Conservation (phyloP, 2,113 vertebrate genomes). For the Stigmatopora argus region DNA sequence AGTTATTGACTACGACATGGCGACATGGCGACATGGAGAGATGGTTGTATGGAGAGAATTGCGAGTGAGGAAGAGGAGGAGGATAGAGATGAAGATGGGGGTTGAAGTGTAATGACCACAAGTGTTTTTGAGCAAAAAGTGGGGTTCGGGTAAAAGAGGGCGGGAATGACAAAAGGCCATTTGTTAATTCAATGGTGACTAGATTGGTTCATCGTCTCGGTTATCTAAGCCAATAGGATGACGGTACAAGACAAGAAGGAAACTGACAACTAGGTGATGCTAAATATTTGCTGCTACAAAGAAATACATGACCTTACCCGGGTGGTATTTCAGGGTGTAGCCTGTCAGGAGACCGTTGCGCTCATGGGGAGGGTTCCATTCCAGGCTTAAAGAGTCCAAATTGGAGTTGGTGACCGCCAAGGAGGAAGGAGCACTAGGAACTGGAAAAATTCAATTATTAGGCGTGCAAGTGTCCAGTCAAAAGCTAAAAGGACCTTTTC, state of each 20-base stretch:
- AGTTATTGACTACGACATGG: slow-evolving; percentile 83
- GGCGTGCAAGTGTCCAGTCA: too few species aligned
- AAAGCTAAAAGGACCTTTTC: slow-evolving; percentile 1
- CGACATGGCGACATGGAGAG: slow-evolving; percentile 29
- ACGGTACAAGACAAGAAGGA: slow-evolving; percentile 25
- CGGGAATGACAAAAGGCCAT: slow-evolving; percentile 51
- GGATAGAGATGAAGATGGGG: slow-evolving; percentile 29
- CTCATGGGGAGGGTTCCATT: slow-evolving; percentile 84
- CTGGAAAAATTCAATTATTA: slow-evolving; percentile 58
- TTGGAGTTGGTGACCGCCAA: slow-evolving; percentile 78
- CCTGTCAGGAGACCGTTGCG: slow-evolving; percentile 85
- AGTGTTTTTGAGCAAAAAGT: background rate
- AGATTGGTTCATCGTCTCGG: slow-evolving; percentile 27
- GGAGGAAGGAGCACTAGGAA: slow-evolving; percentile 81
- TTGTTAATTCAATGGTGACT: slow-evolving; percentile 38
- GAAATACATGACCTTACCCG: slow-evolving; percentile 76
- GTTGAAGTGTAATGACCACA: slow-evolving; percentile 1
- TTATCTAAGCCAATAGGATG: slow-evolving; percentile 9
- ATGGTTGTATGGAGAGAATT: slow-evolving; percentile 30
- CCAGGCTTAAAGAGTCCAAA: slow-evolving; percentile 83
- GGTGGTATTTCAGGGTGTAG: slow-evolving; percentile 88
- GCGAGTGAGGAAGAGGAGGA: slow-evolving; percentile 20
- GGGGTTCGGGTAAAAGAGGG: slow-evolving; percentile 42
- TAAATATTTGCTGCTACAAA: background rate
- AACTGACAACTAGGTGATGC: slow-evolving; percentile 44